These are phyloP conservation scores for Achlya flavicornis DNA, from an alignment of 2,888 invertebrate species.

Conservation along the genomic window DNA sequence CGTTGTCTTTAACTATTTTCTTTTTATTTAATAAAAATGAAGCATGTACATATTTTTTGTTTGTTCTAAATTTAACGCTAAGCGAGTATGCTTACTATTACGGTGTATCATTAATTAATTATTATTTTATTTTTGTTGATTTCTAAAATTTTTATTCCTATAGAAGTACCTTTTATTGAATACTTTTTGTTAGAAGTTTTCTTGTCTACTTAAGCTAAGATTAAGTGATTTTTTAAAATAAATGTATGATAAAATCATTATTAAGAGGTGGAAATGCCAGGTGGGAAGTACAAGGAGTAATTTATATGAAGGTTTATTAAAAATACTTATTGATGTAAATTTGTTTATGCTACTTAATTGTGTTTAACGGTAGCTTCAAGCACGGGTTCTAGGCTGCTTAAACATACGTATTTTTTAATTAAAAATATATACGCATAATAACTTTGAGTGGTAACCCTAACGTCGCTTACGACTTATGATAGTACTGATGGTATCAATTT, in stretches of 20 bases:
- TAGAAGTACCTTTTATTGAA: conserved; percentile 70
- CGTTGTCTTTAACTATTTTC: conserved; percentile 30
- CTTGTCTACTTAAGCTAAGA: conserved; percentile 61
- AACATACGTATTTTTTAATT: conserved; percentile 37
- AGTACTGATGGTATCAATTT: conserved; percentile 8
- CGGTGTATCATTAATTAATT: conserved; percentile 53
- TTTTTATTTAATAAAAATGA: conserved; percentile 44
- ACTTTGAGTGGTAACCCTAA: conserved; percentile 55
- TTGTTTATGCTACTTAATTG: conserved; percentile 64
- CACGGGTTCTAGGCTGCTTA: conserved; percentile 72
- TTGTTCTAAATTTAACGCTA: conserved; percentile 59
- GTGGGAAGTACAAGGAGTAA: conserved; percentile 69
- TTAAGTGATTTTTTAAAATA: conserved; percentile 48
- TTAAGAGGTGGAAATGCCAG: conserved; percentile 41
- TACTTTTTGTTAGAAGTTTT: conserved; percentile 63
- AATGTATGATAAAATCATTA: conserved; percentile 70
- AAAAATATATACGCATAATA: conserved; percentile 38
- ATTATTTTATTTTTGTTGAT: conserved; percentile 65
- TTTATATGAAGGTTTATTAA: conserved; percentile 45
- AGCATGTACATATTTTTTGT: conserved; percentile 54
- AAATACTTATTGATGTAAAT: conserved; percentile 47
- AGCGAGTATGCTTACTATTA: conserved; percentile 59
- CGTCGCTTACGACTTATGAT: conserved; percentile 19
- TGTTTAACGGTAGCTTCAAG: conserved; percentile 58
- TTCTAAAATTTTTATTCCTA: conserved; percentile 80